phyloP scores from a whole-genome alignment of 2,888 invertebrate species.

The Colletes collaris region DNA sequence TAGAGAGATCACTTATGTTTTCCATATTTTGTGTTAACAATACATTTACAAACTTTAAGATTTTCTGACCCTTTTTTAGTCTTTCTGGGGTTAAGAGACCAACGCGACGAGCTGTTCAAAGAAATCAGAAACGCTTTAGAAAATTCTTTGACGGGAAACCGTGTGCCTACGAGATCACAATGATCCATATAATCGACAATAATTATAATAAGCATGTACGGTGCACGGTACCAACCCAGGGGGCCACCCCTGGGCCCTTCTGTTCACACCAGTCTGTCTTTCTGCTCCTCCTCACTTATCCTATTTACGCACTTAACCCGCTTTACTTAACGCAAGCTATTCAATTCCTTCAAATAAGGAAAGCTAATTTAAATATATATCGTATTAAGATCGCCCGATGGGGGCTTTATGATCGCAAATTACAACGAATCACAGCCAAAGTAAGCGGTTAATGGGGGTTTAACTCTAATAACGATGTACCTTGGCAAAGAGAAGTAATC shows the following conservation, averaged over 20 bases:
- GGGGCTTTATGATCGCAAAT: slow-evolving; percentile 49
- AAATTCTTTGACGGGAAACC: background rate
- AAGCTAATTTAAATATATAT: slow-evolving; percentile 48
- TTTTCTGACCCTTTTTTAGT: too few species aligned
- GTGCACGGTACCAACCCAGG: background rate
- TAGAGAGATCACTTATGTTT: too few species aligned
- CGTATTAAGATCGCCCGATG: slow-evolving; percentile 40
- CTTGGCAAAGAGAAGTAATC: slow-evolving; percentile 6
- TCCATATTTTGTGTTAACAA: too few species aligned
- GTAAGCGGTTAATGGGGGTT: slow-evolving; percentile 32
- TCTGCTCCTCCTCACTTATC: slow-evolving; percentile 20
- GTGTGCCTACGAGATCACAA: slow-evolving; percentile 1
- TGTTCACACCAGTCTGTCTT: slow-evolving; percentile 34
- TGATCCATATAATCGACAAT: slow-evolving; percentile 1
- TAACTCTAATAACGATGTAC: slow-evolving; percentile 43
- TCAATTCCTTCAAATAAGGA: slow-evolving; percentile 30
- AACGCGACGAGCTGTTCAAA: background rate
- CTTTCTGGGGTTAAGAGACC: too few species aligned
- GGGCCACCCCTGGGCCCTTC: slow-evolving; percentile 22
- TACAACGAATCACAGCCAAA: slow-evolving; percentile 42
- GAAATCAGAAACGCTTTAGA: background rate
- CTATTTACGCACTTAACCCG: slow-evolving; percentile 37
- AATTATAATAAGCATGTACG: slow-evolving; percentile 10
- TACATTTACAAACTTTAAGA: too few species aligned
- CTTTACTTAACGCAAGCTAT: slow-evolving; percentile 14